A percentile compares a stretch with the other conserved stretches of the same genome.
phyloP scores from a whole-genome alignment of 37 sponge, comb jelly and placozoan species.

The Bolinopsis microptera region DNA sequence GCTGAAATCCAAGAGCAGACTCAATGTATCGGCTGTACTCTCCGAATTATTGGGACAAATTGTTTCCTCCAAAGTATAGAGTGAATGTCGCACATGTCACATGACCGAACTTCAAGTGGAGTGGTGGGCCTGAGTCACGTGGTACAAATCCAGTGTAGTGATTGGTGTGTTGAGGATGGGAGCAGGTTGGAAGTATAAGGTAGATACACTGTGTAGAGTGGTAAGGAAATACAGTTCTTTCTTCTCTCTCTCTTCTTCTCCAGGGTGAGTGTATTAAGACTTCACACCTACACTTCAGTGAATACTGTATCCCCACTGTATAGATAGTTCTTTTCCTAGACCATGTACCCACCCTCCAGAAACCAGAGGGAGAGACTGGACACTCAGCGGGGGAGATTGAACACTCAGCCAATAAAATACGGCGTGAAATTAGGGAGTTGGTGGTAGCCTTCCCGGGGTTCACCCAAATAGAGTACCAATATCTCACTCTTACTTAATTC shows the following conservation, averaged over 20 bases:
- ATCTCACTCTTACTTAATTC: too few species aligned
- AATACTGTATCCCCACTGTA: too few species aligned
- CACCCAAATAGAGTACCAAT: too few species aligned
- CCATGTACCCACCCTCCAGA: too few species aligned
- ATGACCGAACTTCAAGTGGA: neutral
- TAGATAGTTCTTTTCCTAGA: too few species aligned
- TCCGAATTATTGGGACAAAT: neutral
- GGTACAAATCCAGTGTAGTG: neutral
- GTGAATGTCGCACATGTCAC: neutral
- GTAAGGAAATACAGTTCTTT: neutral
- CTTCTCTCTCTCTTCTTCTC: neutral
- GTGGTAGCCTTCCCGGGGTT: too few species aligned
- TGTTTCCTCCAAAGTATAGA: neutral
- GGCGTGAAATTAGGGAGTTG: too few species aligned
- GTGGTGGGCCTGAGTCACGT: neutral
- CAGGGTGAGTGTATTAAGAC: neutral
- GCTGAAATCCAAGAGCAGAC: neutral
- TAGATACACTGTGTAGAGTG: neutral
- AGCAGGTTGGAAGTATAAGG: neutral
- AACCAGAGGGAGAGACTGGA: too few species aligned
- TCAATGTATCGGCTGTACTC: neutral
- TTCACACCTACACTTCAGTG: neutral
- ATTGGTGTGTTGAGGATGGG: neutral
- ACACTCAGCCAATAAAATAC: too few species aligned
- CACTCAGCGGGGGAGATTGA: too few species aligned